Conservation (phyloP, 2,888 invertebrate genomes). For the Conus canariensis region DNA sequence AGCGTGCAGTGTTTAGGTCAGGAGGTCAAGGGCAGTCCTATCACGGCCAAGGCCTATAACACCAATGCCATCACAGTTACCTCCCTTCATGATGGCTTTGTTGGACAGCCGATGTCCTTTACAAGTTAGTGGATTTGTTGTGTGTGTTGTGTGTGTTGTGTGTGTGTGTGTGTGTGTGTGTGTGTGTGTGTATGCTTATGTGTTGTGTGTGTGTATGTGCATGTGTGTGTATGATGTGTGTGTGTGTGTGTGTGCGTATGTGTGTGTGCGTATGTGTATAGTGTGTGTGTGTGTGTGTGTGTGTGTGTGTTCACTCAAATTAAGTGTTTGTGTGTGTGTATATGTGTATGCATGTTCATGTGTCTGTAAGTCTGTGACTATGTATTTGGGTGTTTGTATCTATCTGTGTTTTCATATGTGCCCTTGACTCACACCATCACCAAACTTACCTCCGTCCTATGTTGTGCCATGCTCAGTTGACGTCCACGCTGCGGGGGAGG, state of each 20-base stretch:
- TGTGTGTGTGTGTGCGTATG: too few species aligned
- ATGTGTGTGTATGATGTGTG: too few species aligned
- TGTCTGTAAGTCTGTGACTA: too few species aligned
- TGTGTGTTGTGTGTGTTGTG: neutral
- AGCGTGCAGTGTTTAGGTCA: slow-evolving; percentile 79
- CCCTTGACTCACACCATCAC: too few species aligned
- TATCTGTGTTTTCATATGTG: too few species aligned
- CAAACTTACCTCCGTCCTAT: too few species aligned
- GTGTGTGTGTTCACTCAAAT: too few species aligned
- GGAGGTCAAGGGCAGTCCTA: slow-evolving; percentile 93
- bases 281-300: too few species aligned
- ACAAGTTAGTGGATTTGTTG: slow-evolving; percentile 86
- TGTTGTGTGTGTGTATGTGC: neutral
- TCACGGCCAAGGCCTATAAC: slow-evolving; percentile 91
- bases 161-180: neutral
- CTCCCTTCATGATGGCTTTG: slow-evolving; percentile 91
- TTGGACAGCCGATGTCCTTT: slow-evolving; percentile 96
- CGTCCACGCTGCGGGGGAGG: slow-evolving; percentile 98
- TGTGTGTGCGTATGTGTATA: too few species aligned
- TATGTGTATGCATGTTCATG: neutral
- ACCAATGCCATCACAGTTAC: slow-evolving; percentile 86
- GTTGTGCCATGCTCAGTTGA: slow-evolving; percentile 86
- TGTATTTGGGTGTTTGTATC: too few species aligned
- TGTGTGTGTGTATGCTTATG: neutral
- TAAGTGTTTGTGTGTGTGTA: neutral